Conservation (phyloP, 2,888 invertebrate species). For the Tiliacea citrago region DNA sequence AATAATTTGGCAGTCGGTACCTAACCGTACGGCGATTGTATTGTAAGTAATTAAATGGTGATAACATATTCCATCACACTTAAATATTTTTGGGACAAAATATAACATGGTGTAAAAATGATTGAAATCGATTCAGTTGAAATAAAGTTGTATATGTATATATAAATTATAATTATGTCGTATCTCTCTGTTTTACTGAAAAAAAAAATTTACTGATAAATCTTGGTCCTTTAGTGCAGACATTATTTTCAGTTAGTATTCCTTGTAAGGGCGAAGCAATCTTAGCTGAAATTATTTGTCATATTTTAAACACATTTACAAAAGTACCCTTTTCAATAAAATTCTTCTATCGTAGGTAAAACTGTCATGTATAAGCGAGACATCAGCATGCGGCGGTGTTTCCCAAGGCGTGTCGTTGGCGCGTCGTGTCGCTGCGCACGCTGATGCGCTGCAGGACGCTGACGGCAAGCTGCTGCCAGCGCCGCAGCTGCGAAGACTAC, state of each 20-base stretch:
- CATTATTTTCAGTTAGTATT: too few species aligned
- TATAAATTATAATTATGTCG: too few species aligned
- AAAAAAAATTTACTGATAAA: background rate
- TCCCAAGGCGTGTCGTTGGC: constrained; percentile 94
- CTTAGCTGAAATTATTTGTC: background rate
- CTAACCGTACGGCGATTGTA: too few species aligned
- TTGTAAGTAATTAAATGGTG: too few species aligned
- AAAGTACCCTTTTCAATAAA: background rate
- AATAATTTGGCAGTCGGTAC: too few species aligned
- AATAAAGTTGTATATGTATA: too few species aligned
- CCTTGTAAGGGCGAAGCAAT: too few species aligned
- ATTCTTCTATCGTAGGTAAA: constrained; percentile 77
- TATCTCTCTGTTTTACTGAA: too few species aligned
- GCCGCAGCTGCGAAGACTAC: constrained; percentile 93
- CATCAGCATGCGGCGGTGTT: constrained; percentile 82
- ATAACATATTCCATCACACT: too few species aligned
- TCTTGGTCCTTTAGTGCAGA: background rate
- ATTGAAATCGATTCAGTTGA: too few species aligned
- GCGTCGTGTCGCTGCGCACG: constrained; percentile 89
- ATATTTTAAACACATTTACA: background rate
- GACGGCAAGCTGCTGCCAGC: constrained; percentile 95
- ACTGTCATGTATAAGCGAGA: constrained; percentile 86
- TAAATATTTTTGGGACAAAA: too few species aligned
- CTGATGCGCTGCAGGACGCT: constrained; percentile 91
- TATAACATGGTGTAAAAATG: too few species aligned